A percentile compares a stretch with the other conserved stretches of the same genome.
These are phyloP conservation scores for Eucera pruinosa DNA, from an alignment of 2,888 invertebrate species.

Conservation along the genomic window DNA sequence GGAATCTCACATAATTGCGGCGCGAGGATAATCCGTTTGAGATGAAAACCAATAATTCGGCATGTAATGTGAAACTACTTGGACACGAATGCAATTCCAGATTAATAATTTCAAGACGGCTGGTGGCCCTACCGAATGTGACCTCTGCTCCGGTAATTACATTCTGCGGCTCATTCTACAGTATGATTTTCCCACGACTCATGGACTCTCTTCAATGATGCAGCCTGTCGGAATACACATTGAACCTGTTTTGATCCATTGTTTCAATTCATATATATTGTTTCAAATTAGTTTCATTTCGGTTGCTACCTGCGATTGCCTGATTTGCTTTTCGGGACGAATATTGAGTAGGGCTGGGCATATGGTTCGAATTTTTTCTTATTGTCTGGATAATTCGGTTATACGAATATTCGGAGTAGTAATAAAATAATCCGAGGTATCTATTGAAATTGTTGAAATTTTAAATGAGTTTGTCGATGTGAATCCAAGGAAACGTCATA, in stretches of 20 bases:
- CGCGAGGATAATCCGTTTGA: constrained; percentile 44
- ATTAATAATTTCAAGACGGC: constrained; percentile 64
- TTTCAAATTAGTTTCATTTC: no score
- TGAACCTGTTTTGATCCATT: neutral
- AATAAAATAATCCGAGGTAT: no score
- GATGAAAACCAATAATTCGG: constrained; percentile 57
- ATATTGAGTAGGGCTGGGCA: no score
- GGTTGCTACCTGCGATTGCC: no score
- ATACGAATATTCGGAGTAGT: no score
- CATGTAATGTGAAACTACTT: constrained; percentile 51
- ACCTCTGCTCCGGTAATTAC: constrained; percentile 35
- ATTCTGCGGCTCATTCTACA: constrained; percentile 37
- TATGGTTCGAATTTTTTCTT: no score
- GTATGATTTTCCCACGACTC: constrained; percentile 1
- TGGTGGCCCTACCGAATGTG: constrained; percentile 10
- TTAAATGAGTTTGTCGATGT: neutral
- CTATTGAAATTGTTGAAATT: neutral
- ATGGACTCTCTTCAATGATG: neutral
- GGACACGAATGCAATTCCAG: constrained; percentile 42
- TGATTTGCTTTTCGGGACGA: no score
- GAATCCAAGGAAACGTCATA: neutral
- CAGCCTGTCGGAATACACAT: neutral
- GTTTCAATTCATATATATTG: no score
- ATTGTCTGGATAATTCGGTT: no score
- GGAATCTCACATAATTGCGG: constrained; percentile 52